Evolutionary conservation across 2,888 invertebrate species (phyloP), one percentile per base, ranked within the genome.

Genomic region (Myopa testacea): DNA sequence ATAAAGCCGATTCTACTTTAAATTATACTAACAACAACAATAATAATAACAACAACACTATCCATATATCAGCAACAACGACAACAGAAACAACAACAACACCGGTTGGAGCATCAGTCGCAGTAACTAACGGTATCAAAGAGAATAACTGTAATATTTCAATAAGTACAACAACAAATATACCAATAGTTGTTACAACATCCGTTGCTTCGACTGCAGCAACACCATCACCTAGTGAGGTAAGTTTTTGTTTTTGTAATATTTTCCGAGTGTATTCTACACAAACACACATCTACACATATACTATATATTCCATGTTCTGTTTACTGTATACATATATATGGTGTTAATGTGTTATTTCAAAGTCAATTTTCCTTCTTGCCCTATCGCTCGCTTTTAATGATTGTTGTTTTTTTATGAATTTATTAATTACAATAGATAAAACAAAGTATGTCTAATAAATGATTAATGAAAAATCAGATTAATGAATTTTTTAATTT

Each of bases 61-160:
- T 78, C 58, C 84, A 83, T 71, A 86, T 79, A 84, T 81, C 76
- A 78, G 65, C 80, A 78, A 26, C 77, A 78, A 75, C 80, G 76
- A 26, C 77, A 78, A 75, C 79, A 77, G 73, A 60, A 74, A 78
- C 76, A 80, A 79, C 77, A 80, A 78, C 70, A 80, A 82, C 81
- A 83, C 82, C 81, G 78, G 82, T 81, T 80, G 82, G 80, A 81
- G 81, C 78, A 82, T 80, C 81, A 83, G 80, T 80, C 84, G 81
- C 84, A 83, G 80, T 82, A 83, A 86, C 86, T 84, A 88, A 88
- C 85, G 88, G 88, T 81, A 87, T 88, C 79, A 88, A 85, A 85
- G 89, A 88, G 82, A 88, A 86, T 84, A 88, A 85, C 83, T 88
- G 85, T 85, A 88, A 85, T 84, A 86, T 84, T 84, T 85, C 86